These are phyloP conservation scores for Xiphias gladius DNA, from an alignment of 2,113 vertebrate genomes.

Conservation along the genomic window DNA sequence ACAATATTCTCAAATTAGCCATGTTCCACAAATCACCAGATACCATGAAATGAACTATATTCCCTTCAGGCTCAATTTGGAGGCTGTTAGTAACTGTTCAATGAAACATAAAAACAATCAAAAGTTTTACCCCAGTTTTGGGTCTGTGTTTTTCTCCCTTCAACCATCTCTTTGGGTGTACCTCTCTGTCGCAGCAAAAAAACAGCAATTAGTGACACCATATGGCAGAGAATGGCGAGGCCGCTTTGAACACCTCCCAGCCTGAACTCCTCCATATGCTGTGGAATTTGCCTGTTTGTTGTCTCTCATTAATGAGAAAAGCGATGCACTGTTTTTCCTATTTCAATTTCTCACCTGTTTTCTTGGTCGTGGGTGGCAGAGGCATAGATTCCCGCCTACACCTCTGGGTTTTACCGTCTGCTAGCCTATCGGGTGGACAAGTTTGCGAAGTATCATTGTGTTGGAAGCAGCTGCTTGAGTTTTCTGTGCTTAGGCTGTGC, in stretches of 20 bases:
- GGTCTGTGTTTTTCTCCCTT: constrained; percentile 59
- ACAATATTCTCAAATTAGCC: constrained; percentile 50
- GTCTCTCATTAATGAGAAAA: constrained; percentile 78
- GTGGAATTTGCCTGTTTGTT: constrained; percentile 81
- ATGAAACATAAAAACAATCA: constrained; percentile 68
- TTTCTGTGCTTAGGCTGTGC: constrained; percentile 38
- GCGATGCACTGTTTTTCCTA: constrained; percentile 43
- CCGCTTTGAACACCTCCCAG: constrained; percentile 83
- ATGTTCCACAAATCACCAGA: constrained; percentile 43
- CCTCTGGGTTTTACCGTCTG: constrained; percentile 57
- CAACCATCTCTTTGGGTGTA: constrained; percentile 67
- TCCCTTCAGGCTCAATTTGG: constrained; percentile 58
- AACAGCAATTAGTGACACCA: constrained; percentile 86
- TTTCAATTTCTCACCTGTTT: constrained; percentile 67
- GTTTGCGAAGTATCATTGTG: constrained; percentile 29
- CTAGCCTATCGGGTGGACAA: constrained; percentile 20
- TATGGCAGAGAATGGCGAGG: constrained; percentile 80
- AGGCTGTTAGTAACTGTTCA: constrained; percentile 36
- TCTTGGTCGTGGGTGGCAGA: constrained; percentile 53
- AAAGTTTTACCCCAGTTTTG: constrained; percentile 77
- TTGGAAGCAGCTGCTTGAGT: constrained; percentile 53
- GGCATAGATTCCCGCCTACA: constrained; percentile 36
- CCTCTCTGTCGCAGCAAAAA: constrained; percentile 73
- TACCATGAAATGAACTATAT: constrained; percentile 52
- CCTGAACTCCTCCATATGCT: constrained; percentile 84